These are phyloP conservation scores for Helleia helle DNA, from an alignment of 2,888 invertebrate genomes.

Conservation along the genomic window DNA sequence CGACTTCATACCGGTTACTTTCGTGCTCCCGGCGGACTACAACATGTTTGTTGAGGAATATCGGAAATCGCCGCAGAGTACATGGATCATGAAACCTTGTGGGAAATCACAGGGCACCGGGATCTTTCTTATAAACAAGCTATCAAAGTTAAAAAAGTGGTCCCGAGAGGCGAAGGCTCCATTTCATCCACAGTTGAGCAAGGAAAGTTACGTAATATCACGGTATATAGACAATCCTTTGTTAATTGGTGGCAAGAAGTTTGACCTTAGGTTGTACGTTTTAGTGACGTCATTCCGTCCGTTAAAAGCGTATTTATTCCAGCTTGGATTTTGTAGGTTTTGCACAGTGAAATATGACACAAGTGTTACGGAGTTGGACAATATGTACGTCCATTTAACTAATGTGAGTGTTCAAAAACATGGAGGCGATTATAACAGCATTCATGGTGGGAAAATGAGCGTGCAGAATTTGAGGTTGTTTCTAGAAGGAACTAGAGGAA, in stretches of 20 bases:
- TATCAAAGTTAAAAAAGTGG: conserved; percentile 94
- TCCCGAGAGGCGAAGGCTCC: conserved; percentile 78
- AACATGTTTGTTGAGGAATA: conserved; percentile 98
- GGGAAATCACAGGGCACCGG: conserved; percentile 95
- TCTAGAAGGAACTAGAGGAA: conserved; percentile 92
- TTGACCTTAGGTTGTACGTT: conserved; percentile 93
- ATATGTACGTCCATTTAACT: conserved; percentile 96
- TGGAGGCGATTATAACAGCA: conserved; percentile 94
- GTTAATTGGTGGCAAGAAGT: conserved; percentile 97
- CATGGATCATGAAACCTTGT: conserved; percentile 99
- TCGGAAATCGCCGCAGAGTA: conserved; percentile 93
- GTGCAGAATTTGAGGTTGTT: conserved; percentile 93
- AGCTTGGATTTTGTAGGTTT: conserved; percentile 95
- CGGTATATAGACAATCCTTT: conserved; percentile 96
- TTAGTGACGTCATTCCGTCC: conserved; percentile 95
- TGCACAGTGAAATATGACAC: conserved; percentile 97
- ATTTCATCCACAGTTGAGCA: conserved; percentile 85
- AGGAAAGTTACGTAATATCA: conserved; percentile 97
- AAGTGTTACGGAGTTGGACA: conserved; percentile 89
- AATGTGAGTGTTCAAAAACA: conserved; percentile 98
- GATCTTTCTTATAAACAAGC: conserved; percentile 95
- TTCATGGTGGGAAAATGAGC: conserved; percentile 97
- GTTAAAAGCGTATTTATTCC: conserved; percentile 93
- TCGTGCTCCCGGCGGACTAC: conserved; percentile 95
- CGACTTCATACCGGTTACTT: conserved; percentile 96